A percentile compares a stretch with the other conserved stretches of the same genome.
Conservation (phyloP, 2,888 invertebrate genomes). For the Calephelis perditalis region DNA sequence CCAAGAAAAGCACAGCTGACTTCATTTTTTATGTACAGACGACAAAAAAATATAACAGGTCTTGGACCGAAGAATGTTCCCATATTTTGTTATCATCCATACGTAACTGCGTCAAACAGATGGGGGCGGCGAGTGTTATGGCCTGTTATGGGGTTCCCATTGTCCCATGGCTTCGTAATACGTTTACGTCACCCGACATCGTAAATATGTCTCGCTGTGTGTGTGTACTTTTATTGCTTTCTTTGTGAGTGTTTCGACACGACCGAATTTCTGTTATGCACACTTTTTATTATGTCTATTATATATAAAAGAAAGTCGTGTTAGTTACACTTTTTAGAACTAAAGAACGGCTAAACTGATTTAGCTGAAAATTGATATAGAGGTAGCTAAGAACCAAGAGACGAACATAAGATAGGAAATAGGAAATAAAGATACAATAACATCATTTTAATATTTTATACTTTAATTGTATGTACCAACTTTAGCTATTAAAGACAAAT, state of each 20-base stretch:
- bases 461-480: too few relatives aligned
- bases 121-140: conserved; percentile 53
- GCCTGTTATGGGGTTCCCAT: conserved; percentile 49
- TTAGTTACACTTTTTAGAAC: too few relatives aligned
- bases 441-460: too few relatives aligned
- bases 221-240: conserved; percentile 2
- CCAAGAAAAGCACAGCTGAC: too few relatives aligned
- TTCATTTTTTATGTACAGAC: too few relatives aligned
- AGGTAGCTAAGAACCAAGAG: too few relatives aligned
- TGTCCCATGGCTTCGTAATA: conserved; percentile 50
- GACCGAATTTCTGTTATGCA: neutral
- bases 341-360: too few relatives aligned
- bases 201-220: conserved; percentile 22
- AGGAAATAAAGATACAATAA: too few relatives aligned
- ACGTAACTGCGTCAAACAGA: conserved; percentile 51
- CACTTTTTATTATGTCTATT: neutral
- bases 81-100: conserved; percentile 36
- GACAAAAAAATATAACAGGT: neutral
- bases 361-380: too few relatives aligned
- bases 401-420: too few relatives aligned
- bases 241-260: neutral
- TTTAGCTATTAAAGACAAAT: too few relatives aligned
- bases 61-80: conserved; percentile 7
- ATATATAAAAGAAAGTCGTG: too few relatives aligned
- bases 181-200: conserved; percentile 45